A percentile compares a stretch with the other conserved stretches of the same genome.
These are phyloP conservation scores for Limnothrissa miodon DNA, from an alignment of 2,113 vertebrate species.

Conservation along the genomic window DNA sequence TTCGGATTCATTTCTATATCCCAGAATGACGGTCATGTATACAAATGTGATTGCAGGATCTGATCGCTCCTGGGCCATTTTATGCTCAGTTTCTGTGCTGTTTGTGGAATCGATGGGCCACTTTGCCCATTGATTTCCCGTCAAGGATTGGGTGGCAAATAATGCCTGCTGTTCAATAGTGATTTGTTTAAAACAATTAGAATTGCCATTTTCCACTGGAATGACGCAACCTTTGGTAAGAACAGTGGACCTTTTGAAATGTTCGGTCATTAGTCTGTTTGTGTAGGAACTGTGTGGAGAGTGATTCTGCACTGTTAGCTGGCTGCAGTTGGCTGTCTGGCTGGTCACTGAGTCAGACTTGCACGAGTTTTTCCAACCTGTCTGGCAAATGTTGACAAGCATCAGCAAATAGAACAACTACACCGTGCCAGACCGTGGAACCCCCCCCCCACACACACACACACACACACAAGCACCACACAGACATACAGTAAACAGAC, in stretches of 20 bases:
- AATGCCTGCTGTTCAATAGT: conserved; percentile 35
- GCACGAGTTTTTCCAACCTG: no score
- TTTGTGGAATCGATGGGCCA: conserved; percentile 20
- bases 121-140: conserved; percentile 42
- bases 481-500: not conserved
- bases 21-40: not conserved
- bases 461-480: not conserved
- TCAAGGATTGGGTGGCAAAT: conserved; percentile 31
- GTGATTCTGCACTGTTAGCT: not conserved
- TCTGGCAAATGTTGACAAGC: no score
- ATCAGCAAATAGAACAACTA: no score
- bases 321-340: not conserved
- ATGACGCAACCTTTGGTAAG: conserved; percentile 21
- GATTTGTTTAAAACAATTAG: conserved; percentile 49
- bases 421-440: no score
- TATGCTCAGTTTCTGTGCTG: not conserved
- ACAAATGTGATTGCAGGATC: not conserved
- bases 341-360: no score
- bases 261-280: not conserved
- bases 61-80: not conserved
- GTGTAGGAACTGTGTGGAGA: not conserved
- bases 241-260: conserved; percentile 12
- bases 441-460: no score
- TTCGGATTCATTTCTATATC: not conserved
- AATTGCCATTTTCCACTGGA: conserved; percentile 27